Percentiles rank a stretch among this genome's conserved stretches.
phyloP scores from a whole-genome alignment of 1,140 invertebrate genomes.

The Macrobrachium rosenbergii region DNA sequence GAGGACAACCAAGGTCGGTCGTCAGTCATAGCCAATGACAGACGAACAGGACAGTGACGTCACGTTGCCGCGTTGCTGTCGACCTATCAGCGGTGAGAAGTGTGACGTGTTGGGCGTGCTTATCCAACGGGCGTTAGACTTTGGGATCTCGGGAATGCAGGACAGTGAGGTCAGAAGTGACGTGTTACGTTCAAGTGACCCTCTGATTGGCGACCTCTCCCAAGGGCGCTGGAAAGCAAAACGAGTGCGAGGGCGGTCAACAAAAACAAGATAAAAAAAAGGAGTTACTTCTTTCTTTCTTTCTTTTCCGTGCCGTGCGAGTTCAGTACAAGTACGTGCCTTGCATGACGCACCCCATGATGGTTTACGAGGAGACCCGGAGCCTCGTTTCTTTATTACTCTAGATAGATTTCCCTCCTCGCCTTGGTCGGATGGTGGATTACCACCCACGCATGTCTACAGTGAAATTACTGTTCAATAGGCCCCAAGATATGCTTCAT shows the following conservation, averaged over 20 bases:
- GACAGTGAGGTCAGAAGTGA: conserved; percentile 1
- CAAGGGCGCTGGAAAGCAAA: conserved; percentile 24
- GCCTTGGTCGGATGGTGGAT: too few species aligned
- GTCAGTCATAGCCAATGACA: background rate
- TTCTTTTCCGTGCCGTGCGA: background rate
- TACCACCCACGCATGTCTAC: too few species aligned
- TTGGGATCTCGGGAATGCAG: background rate
- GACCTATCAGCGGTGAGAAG: background rate
- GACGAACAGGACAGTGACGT: background rate
- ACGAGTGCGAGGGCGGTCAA: background rate
- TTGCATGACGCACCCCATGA: too few species aligned
- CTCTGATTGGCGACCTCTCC: conserved; percentile 21
- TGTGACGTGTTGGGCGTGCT: background rate
- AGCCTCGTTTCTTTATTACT: too few species aligned
- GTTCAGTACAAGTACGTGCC: too few species aligned
- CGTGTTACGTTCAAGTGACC: background rate
- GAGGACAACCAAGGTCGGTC: conserved; percentile 23
- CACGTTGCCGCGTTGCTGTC: background rate
- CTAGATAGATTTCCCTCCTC: too few species aligned
- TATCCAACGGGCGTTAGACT: background rate
- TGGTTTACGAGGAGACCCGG: too few species aligned
- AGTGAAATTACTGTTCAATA: too few species aligned
- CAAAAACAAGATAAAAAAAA: background rate
- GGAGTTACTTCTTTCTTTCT: background rate
- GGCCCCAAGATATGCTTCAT: too few species aligned